Evolutionary conservation across 2,797 vertebrate species (phyloP), one percentile per base, ranked within the genome.

Genomic region (Crypturellus tataupa): DNA sequence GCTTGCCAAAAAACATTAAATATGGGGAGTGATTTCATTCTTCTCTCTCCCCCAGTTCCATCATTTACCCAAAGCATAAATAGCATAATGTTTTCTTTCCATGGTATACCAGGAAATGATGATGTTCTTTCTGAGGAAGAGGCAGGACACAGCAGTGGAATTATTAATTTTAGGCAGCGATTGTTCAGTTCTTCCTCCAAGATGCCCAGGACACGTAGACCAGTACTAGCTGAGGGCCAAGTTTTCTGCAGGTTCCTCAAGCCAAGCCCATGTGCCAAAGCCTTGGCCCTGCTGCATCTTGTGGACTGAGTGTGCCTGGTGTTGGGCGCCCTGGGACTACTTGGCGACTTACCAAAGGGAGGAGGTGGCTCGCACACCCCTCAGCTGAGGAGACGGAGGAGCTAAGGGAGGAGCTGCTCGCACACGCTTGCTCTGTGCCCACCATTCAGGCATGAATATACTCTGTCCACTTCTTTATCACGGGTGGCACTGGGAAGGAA

Each of bases 121-220:
- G 87, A 72, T 81, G 69, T 72, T 89, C 33, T 83, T 96, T 94
- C 63, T 95, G 81, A 95, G 95, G 92, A 91, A 94, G 94, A 84
- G 85, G 87, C 76, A 95, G 67, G 42, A 60, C 42, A 68, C 44
- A 82, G 76, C 68, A 91, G 58, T 63, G 27, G 85, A 87, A 90
- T 80, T 13, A 2, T 83, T 96, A 95, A 94, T 65, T 95, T 81
- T 7, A 5, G 71, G 85, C 83, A 93, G 55, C 46, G 81, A 96
- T 94, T 96, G 90, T 94, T 91, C 78, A 76, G 63, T 53, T 87
- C 90, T 95, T 97, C 94, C 93, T 91, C n/a, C 95, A 89, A 96
- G 94, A 94, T 93, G 89, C 86, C 89, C 94, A 92, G 77, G 35
- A 80, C 76, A 90, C 47, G 56, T 35, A 90, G 42, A 95, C 72